A percentile compares a stretch with the other conserved stretches of the same genome.
These are phyloP conservation scores for Mamestra brassicae DNA, from an alignment of 2,888 invertebrate genomes.

Conservation along the genomic window DNA sequence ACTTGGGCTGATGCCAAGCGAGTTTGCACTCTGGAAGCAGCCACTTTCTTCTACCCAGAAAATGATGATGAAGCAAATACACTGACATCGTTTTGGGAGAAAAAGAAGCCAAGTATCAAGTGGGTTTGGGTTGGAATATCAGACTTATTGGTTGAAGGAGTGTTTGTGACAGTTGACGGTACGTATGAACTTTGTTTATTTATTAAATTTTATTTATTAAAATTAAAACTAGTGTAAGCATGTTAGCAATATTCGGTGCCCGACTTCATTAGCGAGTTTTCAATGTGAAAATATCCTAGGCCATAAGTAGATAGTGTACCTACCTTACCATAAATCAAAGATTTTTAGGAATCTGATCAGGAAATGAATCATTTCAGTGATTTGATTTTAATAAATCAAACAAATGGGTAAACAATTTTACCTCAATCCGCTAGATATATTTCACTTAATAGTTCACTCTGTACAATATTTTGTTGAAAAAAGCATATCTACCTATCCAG, in stretches of 20 bases:
- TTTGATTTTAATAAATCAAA: too few relatives aligned
- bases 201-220: neutral
- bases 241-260: too few relatives aligned
- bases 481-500: neutral
- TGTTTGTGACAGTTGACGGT: constrained; percentile 59
- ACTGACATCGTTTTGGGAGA: constrained; percentile 19
- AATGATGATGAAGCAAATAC: constrained; percentile 11
- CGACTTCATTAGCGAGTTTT: too few relatives aligned
- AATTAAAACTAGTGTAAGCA: neutral
- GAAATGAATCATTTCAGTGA: too few relatives aligned
- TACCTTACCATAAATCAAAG: too few relatives aligned
- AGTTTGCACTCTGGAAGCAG: constrained; percentile 26
- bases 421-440: too few relatives aligned
- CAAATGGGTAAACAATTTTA: too few relatives aligned
- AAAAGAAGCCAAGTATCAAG: constrained; percentile 10
- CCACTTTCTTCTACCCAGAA: constrained; percentile 29
- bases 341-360: too few relatives aligned
- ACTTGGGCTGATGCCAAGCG: constrained; percentile 29
- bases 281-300: too few relatives aligned
- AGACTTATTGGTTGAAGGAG: constrained; percentile 32
- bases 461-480: too few relatives aligned
- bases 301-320: too few relatives aligned
- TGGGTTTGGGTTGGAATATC: constrained; percentile 63
- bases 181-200: neutral
- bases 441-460: too few relatives aligned